Conservation (phyloP, 2,797 vertebrate genomes). For the Phataginus tricuspis region DNA sequence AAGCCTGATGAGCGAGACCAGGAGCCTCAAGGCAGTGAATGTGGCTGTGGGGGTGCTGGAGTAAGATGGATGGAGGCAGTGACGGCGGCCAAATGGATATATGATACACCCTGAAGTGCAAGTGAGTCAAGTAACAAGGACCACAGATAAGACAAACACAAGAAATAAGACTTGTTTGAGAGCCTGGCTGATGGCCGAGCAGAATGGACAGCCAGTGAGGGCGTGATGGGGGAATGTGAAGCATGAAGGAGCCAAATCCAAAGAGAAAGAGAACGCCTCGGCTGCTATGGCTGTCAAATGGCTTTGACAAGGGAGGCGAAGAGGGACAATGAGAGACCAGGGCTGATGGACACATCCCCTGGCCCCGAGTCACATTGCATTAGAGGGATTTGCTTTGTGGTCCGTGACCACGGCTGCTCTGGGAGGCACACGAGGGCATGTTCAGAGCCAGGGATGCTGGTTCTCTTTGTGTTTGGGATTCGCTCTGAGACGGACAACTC, state of each 20-base stretch:
- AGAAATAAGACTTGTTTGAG: conserved; percentile 54
- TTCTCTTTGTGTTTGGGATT: conserved; percentile 1
- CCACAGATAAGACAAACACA: conserved; percentile 51
- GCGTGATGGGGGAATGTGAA: background rate
- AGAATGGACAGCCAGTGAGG: background rate
- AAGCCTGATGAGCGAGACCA: background rate
- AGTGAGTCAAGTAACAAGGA: background rate
- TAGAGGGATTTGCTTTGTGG: conserved; percentile 51
- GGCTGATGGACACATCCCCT: background rate
- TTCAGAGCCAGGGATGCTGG: background rate
- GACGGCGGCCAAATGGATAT: background rate
- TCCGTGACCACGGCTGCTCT: background rate
- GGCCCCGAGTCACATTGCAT: background rate
- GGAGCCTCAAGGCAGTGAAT: background rate
- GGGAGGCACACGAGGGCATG: accelerated
- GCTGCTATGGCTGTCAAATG: background rate
- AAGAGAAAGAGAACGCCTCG: conserved; percentile 20
- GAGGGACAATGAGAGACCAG: background rate
- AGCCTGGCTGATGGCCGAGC: background rate
- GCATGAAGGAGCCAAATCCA: conserved; percentile 55
- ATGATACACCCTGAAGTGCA: conserved; percentile 32
- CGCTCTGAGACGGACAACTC: background rate
- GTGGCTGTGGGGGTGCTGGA: background rate
- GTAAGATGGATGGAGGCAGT: background rate
- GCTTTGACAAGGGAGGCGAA: conserved; percentile 25